Conservation (phyloP, 1,140 invertebrate species). For the silkworm (Bombyx mori) region ASM3026992v2 NC_085116.1:11096501-11097000, state of each 20-base stretch:
- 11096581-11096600: slow-evolving; percentile 64
- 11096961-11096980: slow-evolving; percentile 39
- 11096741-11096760: too few relatives aligned
- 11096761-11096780: too few relatives aligned
- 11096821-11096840: too few relatives aligned
- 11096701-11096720: too few relatives aligned
- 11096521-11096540: slow-evolving; percentile 58
- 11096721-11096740: too few relatives aligned
- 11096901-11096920: slow-evolving; percentile 1
- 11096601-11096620: slow-evolving; percentile 64
- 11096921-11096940: slow-evolving; percentile 19
- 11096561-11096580: slow-evolving; percentile 65
- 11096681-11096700: too few relatives aligned
- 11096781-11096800: too few relatives aligned
- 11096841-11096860: too few relatives aligned
- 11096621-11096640: slow-evolving; percentile 25
- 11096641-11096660: slow-evolving; percentile 15
- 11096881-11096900: too few relatives aligned
- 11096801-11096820: too few relatives aligned
- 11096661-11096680: slow-evolving; percentile 16
- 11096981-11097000: slow-evolving; percentile 38
- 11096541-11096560: slow-evolving; percentile 61
- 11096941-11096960: slow-evolving; percentile 23
- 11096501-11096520: slow-evolving; percentile 58
- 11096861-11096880: too few relatives aligned